Evolutionary conservation across 2,797 vertebrate species (phyloP), one percentile per base, ranked within the genome.

Genomic region (Agapornis canus): DNA sequence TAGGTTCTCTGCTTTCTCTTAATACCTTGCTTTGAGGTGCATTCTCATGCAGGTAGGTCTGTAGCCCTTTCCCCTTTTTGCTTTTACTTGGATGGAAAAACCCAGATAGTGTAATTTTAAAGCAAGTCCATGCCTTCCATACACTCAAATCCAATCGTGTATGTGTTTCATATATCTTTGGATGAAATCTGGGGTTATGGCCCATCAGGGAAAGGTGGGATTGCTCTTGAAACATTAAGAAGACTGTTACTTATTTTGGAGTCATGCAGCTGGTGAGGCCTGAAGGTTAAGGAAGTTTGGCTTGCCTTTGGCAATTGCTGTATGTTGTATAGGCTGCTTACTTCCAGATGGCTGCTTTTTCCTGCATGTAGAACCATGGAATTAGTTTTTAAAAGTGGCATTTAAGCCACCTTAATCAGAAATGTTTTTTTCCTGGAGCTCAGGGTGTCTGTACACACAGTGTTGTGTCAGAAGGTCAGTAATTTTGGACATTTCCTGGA

Each of bases 1-100:
- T 96, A 96, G 96, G 95, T 96, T 92, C 77, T 95, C 88, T 95
- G 89, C 94, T 96, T 95, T 83, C 76, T 80, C 93, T 94, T 96
- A 95, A 88, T 94, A 90, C 61, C 86, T 93, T 93, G 94, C 95
- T 96, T 96, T 96, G 94, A 96, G 96, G 93, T 96, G 86, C 90
- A 92, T 92, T 94, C 90, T 96, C 82, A 89, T 92, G 96, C 94
- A 96, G 96, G 95, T 96, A 96, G 94, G 95, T 96, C 76, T 90
- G 59, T 54, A 90, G 95, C 82, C 59, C 82, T 89, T 49, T 91
- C 39, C 88, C 73, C 17, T 42, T 86, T 87, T 89, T 92, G 39
- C 65, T 83, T 84, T 86, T 39, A 48, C 72, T 76, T 86, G 47
- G 66, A 52, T 79, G 22, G 73, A 73, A 94, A 72, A 77, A 76